Conservation (phyloP, 2,797 vertebrate genomes). For the Uromys caudimaculatus region DNA sequence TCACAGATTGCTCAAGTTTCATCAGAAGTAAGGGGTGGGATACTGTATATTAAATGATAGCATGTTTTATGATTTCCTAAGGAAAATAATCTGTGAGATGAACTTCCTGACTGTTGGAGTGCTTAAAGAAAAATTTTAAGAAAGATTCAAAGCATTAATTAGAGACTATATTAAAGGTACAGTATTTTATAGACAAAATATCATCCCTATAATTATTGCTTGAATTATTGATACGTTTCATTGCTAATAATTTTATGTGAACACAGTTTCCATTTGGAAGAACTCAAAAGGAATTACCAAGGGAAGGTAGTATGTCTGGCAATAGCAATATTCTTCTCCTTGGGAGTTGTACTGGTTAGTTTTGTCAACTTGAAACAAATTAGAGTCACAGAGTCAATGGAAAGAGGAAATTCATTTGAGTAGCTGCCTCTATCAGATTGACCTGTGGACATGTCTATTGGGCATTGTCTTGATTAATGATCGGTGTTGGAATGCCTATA, state of each 20-base stretch:
- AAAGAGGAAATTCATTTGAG: neutral
- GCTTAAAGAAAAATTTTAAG: constrained; percentile 50
- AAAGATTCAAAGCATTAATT: constrained; percentile 25
- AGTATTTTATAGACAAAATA: constrained; percentile 8
- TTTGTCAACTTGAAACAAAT: neutral
- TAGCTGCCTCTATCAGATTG: neutral
- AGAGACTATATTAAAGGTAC: constrained; percentile 27
- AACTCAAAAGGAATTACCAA: constrained; percentile 6
- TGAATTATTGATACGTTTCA: constrained; percentile 11
- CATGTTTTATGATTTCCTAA: constrained; percentile 25
- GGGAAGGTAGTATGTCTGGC: neutral
- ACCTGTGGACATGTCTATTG: neutral
- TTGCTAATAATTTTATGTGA: constrained; percentile 52
- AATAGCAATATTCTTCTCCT: constrained; percentile 4
- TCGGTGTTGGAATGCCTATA: neutral
- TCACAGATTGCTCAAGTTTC: constrained; percentile 55
- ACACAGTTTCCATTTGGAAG: constrained; percentile 5
- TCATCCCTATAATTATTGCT: neutral
- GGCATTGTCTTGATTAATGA: neutral
- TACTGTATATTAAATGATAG: constrained; percentile 46
- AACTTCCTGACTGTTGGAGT: neutral
- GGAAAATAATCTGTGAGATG: neutral
- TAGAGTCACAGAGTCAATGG: neutral
- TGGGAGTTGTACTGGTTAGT: neutral
- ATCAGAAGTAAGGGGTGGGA: constrained; percentile 22